phyloP scores from a whole-genome alignment of 2,888 invertebrate species.

The Tetranychus truncatus region DNA sequence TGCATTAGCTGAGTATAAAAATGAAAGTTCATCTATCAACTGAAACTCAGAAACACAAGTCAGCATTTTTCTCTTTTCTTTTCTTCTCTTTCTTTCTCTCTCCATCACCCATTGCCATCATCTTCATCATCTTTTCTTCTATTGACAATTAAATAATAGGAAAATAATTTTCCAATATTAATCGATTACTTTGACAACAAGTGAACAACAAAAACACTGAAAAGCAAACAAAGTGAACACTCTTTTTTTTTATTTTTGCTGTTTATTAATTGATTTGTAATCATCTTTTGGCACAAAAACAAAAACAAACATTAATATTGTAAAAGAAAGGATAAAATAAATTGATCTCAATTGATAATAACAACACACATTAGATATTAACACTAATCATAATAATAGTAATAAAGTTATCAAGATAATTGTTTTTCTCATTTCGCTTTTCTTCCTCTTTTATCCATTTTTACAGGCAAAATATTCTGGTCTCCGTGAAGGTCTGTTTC shows the following conservation, averaged over 20 bases:
- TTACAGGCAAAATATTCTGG: constrained; percentile 29
- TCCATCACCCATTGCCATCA: neutral
- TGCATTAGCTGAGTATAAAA: no score
- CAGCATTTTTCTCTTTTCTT: neutral
- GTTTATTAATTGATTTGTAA: no score
- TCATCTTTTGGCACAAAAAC: no score
- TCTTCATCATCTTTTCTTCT: neutral
- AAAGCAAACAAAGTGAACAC: no score
- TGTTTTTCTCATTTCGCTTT: neutral
- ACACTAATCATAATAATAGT: neutral
- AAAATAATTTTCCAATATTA: no score
- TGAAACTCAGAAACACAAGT: no score
- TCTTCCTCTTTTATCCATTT: constrained; percentile 13
- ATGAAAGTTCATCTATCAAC: no score
- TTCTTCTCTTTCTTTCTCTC: neutral
- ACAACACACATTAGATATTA: neutral
- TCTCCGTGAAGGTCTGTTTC: constrained; percentile 32
- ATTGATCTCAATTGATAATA: neutral
- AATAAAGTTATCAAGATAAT: neutral
- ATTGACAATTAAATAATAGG: neutral
- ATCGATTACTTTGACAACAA: no score
- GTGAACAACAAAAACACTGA: no score
- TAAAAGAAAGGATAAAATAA: no score
- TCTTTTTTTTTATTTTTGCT: no score
- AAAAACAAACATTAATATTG: no score